phyloP scores from a whole-genome alignment of 2,888 invertebrate species.

The Lithophane ornitopus region DNA sequence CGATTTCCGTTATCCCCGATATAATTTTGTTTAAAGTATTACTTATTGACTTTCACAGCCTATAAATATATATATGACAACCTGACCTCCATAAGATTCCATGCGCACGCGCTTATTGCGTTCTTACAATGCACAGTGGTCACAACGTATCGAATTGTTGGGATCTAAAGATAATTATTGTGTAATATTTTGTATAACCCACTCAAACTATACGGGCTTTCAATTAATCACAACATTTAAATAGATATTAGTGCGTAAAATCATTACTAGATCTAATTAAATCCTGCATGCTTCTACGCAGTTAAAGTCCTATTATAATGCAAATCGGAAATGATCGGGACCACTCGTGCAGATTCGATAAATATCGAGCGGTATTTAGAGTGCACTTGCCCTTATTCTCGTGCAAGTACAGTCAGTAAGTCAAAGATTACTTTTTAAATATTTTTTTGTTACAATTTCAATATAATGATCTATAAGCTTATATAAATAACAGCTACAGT shows the following conservation, averaged over 20 bases:
- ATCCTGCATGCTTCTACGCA: constrained; percentile 11
- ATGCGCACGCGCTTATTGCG: constrained; percentile 15
- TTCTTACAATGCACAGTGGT: constrained; percentile 1
- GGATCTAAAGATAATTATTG: too few species aligned
- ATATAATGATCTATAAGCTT: not conserved
- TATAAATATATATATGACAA: not conserved
- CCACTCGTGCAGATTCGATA: constrained; percentile 8
- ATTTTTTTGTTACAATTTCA: too few species aligned
- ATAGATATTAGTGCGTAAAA: not conserved
- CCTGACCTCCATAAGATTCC: not conserved
- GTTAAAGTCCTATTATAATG: not conserved
- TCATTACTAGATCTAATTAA: constrained; percentile 13
- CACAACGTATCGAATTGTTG: not conserved
- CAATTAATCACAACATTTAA: not conserved
- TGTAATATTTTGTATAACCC: not conserved
- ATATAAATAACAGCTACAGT: too few species aligned
- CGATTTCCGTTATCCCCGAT: not conserved
- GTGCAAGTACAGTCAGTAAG: not conserved
- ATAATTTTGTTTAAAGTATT: not conserved
- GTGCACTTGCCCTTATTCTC: constrained; percentile 19
- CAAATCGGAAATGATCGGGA: constrained; percentile 11
- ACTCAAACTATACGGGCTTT: too few species aligned
- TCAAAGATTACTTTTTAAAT: not conserved
- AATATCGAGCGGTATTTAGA: constrained; percentile 6
- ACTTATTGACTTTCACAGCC: not conserved